These are phyloP conservation scores for Geopemphigus sp. DNA, from an alignment of 1,140 invertebrate species.

Conservation along the genomic window DNA sequence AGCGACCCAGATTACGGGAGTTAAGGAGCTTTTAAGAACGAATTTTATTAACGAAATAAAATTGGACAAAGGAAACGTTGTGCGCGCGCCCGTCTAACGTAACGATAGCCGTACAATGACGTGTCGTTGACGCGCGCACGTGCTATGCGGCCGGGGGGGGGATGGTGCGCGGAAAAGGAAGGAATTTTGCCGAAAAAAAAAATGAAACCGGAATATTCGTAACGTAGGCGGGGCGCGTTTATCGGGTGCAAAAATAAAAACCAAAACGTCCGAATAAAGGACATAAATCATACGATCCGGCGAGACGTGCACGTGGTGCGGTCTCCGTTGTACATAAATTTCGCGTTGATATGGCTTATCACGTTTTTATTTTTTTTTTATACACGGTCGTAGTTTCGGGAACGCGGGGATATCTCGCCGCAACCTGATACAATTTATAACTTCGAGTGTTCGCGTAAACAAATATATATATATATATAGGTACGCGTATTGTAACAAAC, in stretches of 20 bases:
- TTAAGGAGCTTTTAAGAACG: too few species aligned
- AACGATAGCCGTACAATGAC: neutral
- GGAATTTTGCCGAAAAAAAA: too few species aligned
- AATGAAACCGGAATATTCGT: too few species aligned
- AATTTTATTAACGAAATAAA: neutral
- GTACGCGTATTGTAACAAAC: too few species aligned
- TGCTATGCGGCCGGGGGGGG: too few species aligned
- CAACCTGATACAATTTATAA: neutral
- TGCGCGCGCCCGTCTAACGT: neutral
- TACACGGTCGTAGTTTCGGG: neutral
- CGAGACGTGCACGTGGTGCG: neutral
- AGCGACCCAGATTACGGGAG: neutral
- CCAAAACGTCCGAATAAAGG: neutral
- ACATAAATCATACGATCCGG: neutral
- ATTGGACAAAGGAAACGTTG: neutral
- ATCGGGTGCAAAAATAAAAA: neutral
- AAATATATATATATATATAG: too few species aligned
- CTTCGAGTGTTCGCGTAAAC: neutral
- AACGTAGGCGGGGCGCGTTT: too few species aligned
- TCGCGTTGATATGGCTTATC: slow-evolving; percentile 11
- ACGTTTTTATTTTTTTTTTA: slow-evolving; percentile 6
- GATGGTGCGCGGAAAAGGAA: too few species aligned
- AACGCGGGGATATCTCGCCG: too few species aligned
- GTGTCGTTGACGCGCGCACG: neutral
- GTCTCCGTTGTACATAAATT: neutral